phyloP scores from a whole-genome alignment of 2,888 invertebrate species.

The Trachelus tabidus region DNA sequence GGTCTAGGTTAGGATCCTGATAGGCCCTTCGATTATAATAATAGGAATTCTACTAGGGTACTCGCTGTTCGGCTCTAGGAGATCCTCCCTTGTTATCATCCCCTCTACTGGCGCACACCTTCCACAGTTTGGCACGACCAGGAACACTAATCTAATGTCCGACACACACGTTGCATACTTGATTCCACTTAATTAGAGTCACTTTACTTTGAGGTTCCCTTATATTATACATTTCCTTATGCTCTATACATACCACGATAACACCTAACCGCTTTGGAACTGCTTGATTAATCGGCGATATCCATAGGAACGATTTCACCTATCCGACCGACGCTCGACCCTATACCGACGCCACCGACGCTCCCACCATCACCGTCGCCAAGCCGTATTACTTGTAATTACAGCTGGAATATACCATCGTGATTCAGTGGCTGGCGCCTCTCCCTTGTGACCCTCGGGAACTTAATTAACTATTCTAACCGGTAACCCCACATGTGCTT shows the following conservation, averaged over 20 bases:
- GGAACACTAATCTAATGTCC: conserved; percentile 46
- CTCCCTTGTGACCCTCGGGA: conserved; percentile 51
- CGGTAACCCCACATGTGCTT: conserved; percentile 44
- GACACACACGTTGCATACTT: conserved; percentile 47
- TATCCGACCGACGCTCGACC: background rate
- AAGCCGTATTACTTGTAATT: conserved; percentile 13
- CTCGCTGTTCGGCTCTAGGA: no score
- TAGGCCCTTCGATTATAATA: no score
- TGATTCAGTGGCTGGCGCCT: conserved; percentile 48
- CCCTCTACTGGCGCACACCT: no score
- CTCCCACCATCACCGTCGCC: conserved; percentile 17
- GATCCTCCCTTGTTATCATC: no score
- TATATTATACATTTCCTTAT: conserved; percentile 10
- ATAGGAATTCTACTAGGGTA: no score
- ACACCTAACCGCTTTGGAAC: no score
- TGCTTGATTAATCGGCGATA: no score
- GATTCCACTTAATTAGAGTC: conserved; percentile 59
- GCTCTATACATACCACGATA: no score
- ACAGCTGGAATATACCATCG: conserved; percentile 24
- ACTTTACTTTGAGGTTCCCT: conserved; percentile 39
- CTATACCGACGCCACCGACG: background rate
- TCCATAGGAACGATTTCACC: no score
- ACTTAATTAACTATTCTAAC: conserved; percentile 59
- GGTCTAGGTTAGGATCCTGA: no score
- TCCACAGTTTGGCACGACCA: background rate